phyloP scores from a whole-genome alignment of 2,113 vertebrate species.

The Genyomyrus donnyi region DNA sequence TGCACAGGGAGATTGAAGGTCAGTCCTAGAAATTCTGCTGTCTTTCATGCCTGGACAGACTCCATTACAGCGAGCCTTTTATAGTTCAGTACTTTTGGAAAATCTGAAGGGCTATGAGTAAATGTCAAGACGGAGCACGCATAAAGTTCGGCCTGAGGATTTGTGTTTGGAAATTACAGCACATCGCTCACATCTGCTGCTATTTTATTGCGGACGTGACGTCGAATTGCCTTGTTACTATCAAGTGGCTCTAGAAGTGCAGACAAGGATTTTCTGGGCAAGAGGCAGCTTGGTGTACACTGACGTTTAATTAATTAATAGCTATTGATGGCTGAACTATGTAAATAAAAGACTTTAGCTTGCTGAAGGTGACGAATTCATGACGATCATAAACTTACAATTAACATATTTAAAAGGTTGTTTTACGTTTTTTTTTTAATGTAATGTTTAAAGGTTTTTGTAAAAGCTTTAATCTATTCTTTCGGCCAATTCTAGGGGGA shows the following conservation, averaged over 20 bases:
- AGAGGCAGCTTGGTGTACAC: not conserved
- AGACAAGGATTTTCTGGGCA: not conserved
- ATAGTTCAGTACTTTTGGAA: not conserved
- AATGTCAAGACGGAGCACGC: not conserved
- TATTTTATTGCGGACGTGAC: not conserved
- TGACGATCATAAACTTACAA: not conserved
- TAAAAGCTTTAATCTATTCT: not conserved
- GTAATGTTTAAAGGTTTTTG: not conserved
- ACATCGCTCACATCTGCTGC: not conserved
- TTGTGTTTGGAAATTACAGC: not conserved
- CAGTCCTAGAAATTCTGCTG: not conserved
- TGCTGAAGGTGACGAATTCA: not conserved
- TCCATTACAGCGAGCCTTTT: slow-evolving; percentile 1
- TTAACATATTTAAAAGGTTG: not conserved
- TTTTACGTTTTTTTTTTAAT: not conserved
- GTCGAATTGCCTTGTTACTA: not conserved
- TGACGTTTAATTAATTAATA: not conserved
- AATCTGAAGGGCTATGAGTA: not conserved
- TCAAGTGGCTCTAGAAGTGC: not conserved
- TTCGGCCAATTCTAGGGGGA: not conserved
- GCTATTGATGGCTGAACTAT: not conserved
- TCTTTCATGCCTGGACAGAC: not conserved
- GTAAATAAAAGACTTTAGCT: not conserved
- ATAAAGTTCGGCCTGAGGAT: not conserved
- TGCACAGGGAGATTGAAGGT: not conserved